Conservation (phyloP, 37 sponge, comb jelly and placozoan species). For the Aplysina aerophoba region DNA sequence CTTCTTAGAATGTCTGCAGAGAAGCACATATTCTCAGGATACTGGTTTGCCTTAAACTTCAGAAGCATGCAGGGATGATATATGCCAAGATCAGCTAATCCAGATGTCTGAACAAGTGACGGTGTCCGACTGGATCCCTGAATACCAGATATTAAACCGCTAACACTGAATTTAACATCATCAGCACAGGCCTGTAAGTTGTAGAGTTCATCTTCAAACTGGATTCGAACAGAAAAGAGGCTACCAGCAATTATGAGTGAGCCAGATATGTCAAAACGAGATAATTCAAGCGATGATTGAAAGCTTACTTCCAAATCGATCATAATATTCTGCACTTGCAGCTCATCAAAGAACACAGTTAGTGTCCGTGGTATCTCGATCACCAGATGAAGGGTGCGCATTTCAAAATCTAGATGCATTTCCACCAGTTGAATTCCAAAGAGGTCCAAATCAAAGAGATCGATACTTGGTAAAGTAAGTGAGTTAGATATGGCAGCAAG, state of each 20-base stretch:
- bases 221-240: not conserved
- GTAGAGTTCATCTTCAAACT: not conserved
- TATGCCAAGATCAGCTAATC: not conserved
- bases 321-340: no score
- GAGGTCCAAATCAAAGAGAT: no score
- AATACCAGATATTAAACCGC: not conserved
- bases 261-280: not conserved
- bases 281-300: no score
- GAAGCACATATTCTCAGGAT: conserved; percentile 11
- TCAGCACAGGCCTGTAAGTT: not conserved
- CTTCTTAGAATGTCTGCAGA: conserved; percentile 12
- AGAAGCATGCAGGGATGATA: not conserved
- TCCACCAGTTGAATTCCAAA: no score
- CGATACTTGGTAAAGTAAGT: no score
- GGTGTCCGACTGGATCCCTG: no score
- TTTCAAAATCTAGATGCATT: no score
- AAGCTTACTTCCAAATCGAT: no score
- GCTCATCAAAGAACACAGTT: no score
- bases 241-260: not conserved
- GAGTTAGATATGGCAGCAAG: no score
- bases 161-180: not conserved
- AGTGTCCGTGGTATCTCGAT: no score
- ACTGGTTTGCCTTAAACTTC: not conserved
- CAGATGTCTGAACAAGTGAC: not conserved
- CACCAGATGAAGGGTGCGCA: no score